These are phyloP conservation scores for Artemisiospiza belli DNA, from an alignment of 2,113 vertebrate genomes.

Conservation along the genomic window DNA sequence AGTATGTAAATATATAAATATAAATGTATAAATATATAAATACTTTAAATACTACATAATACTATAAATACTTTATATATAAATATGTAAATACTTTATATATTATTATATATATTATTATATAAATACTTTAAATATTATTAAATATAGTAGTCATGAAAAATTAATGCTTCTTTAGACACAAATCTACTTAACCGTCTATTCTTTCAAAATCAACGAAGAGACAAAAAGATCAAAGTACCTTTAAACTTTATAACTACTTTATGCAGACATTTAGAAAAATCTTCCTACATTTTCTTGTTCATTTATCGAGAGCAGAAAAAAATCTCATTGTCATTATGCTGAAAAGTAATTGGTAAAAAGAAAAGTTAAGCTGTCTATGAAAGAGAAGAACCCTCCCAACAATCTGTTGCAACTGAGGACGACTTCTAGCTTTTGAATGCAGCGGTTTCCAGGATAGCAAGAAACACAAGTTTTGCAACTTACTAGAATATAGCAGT, in stretches of 20 bases:
- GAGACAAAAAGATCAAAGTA: not conserved
- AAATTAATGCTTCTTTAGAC: not conserved
- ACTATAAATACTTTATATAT: too few relatives aligned
- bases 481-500: not conserved
- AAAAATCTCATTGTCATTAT: not conserved
- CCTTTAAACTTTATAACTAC: not conserved
- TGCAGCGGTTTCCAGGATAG: not conserved
- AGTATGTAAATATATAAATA: too few relatives aligned
- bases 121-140: not conserved
- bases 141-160: not conserved
- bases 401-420: not conserved
- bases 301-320: not conserved
- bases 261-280: not conserved
- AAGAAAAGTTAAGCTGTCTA: not conserved
- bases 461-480: not conserved
- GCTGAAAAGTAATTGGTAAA: not conserved
- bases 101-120: too few relatives aligned
- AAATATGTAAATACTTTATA: too few relatives aligned
- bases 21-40: too few relatives aligned
- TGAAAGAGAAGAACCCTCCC: not conserved
- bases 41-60: too few relatives aligned
- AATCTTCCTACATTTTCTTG: not conserved
- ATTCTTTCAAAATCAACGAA: not conserved
- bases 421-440: not conserved
- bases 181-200: not conserved